Conservation (phyloP, 2,797 vertebrate species). For the Eulemur coronatus region DNA sequence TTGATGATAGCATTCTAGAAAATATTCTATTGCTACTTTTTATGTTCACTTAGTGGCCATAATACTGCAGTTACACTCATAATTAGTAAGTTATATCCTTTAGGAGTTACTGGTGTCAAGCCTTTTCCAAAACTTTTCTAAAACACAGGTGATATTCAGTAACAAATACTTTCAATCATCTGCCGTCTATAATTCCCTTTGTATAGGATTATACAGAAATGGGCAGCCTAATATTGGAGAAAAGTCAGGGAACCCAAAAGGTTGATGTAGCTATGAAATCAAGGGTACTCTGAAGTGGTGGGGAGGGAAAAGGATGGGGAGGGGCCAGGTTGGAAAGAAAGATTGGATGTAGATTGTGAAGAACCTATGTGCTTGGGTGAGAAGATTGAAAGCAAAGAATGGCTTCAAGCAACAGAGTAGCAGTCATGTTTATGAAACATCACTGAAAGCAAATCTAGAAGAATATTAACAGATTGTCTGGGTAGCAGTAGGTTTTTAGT, state of each 20-base stretch:
- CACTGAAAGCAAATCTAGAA: not conserved
- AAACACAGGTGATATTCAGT: not conserved
- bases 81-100: not conserved
- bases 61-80: not conserved
- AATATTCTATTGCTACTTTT: not conserved
- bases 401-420: not conserved
- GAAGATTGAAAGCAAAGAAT: not conserved
- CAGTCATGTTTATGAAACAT: not conserved
- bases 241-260: not conserved
- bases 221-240: not conserved
- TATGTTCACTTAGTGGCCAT: not conserved
- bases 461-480: not conserved
- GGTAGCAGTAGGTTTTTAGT: not conserved
- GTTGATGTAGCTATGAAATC: not conserved
- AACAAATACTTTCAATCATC: not conserved
- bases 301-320: rapidly evolving
- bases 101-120: not conserved
- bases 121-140: not conserved
- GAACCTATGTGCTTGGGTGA: not conserved
- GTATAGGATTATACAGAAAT: not conserved
- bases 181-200: not conserved
- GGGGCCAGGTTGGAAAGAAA: not conserved
- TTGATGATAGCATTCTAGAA: not conserved
- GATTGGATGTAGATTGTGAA: not conserved
- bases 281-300: not conserved